Percentiles rank a stretch among this genome's conserved stretches.
Evolutionary conservation across 2,113 vertebrate genomes (phyloP).

Genomic region (Scomber japonicus): DNA sequence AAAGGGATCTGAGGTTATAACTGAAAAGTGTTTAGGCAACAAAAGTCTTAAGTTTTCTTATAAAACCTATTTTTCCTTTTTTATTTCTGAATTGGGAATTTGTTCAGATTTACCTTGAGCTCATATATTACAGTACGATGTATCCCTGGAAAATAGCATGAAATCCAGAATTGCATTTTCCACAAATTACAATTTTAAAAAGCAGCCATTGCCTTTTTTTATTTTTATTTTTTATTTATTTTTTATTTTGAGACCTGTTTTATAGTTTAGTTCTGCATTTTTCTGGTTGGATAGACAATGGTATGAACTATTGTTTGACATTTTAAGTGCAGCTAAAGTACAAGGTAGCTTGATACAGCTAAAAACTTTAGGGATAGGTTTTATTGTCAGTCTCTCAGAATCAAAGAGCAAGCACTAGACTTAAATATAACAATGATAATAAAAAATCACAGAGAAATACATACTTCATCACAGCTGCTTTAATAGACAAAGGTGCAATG

Average conservation of each 20-base stretch:
- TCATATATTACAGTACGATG: too few species aligned
- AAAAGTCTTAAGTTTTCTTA: not conserved
- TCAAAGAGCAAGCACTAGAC: not conserved
- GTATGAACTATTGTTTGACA: constrained; percentile 28
- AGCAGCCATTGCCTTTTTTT: not conserved
- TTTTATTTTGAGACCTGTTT: constrained; percentile 2
- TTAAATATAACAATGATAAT: not conserved
- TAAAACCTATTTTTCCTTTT: not conserved
- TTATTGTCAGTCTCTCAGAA: constrained; percentile 10
- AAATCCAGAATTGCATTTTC: too few species aligned
- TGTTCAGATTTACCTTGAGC: not conserved
- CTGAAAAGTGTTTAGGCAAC: not conserved
- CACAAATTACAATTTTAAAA: not conserved
- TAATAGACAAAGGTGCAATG: too few species aligned
- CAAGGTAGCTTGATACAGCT: constrained; percentile 7
- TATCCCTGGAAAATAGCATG: not conserved
- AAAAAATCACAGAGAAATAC: not conserved
- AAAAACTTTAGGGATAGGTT: constrained; percentile 1
- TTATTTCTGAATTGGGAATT: not conserved
- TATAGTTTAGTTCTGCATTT: constrained; percentile 16
- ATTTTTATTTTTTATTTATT: too few species aligned
- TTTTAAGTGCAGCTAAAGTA: constrained; percentile 32
- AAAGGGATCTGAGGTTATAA: not conserved
- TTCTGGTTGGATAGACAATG: constrained; percentile 27
- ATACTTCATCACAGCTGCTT: too few species aligned